Evolutionary conservation across 2,888 invertebrate genomes (phyloP).

Genomic region (Phaedon cochleariae): DNA sequence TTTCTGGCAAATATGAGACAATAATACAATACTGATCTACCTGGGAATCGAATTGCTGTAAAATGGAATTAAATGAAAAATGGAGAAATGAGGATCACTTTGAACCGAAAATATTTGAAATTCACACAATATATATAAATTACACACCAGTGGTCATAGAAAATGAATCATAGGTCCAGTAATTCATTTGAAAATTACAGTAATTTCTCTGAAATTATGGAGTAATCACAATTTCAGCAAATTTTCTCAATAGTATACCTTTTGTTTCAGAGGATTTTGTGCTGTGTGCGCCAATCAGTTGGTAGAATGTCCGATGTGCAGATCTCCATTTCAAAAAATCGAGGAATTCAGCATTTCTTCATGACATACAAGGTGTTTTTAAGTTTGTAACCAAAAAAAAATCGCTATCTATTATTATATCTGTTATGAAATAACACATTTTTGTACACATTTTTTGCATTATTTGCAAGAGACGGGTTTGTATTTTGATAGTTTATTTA

Average conservation of each 20-base stretch:
- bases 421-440: constrained; percentile 33
- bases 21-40: too few species aligned
- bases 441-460: constrained; percentile 47
- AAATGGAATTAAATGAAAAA: too few species aligned
- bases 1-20: too few species aligned
- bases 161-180: too few species aligned
- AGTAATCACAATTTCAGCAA: too few species aligned
- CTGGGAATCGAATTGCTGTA: too few species aligned
- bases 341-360: constrained; percentile 59
- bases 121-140: too few species aligned
- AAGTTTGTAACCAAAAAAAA: constrained; percentile 16
- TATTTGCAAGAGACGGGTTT: constrained; percentile 39
- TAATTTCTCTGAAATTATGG: not conserved
- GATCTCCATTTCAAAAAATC: constrained; percentile 70
- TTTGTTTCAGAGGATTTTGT: constrained; percentile 81
- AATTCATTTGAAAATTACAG: too few species aligned
- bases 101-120: too few species aligned
- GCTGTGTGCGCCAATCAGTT: constrained; percentile 78
- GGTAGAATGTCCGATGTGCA: constrained; percentile 88
- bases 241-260: too few species aligned
- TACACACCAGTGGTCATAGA: too few species aligned
- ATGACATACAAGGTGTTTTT: constrained; percentile 55
- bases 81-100: too few species aligned
- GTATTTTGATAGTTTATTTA: constrained; percentile 39
- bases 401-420: constrained; percentile 13